phyloP scores from a whole-genome alignment of 2,113 vertebrate species.

The Lophochroa leadbeateri region DNA sequence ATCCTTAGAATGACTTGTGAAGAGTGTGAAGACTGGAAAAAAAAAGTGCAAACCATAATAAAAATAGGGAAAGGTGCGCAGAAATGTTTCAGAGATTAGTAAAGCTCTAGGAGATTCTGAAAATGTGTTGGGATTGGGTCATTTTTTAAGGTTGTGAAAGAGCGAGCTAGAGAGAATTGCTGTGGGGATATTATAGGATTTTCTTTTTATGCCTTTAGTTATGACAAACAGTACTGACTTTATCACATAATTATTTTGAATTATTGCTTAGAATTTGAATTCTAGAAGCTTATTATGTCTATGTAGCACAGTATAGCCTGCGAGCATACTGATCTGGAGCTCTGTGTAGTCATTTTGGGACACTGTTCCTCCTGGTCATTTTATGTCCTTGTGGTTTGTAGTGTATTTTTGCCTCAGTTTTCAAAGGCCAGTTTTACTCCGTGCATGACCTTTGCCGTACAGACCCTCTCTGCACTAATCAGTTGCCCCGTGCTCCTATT shows the following conservation, averaged over 20 bases:
- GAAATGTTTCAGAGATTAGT: not conserved
- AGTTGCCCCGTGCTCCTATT: not conserved
- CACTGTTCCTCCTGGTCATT: not conserved
- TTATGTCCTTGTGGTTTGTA: not conserved
- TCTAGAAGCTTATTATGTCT: not conserved
- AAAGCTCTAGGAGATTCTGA: not conserved
- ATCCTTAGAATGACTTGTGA: not conserved
- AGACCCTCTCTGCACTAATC: too few species aligned
- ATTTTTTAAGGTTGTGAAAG: not conserved
- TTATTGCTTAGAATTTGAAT: not conserved
- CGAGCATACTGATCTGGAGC: not conserved
- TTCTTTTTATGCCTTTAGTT: not conserved
- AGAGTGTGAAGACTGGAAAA: not conserved
- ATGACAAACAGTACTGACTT: not conserved
- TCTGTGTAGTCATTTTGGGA: not conserved
- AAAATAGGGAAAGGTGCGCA: not conserved
- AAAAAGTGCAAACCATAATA: not conserved
- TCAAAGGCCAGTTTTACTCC: not conserved
- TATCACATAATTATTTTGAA: not conserved
- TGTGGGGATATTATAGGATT: not conserved
- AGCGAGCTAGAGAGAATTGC: not conserved
- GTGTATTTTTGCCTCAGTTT: accelerated
- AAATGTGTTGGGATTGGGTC: not conserved
- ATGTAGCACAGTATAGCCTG: not conserved
- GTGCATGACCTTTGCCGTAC: accelerated